Base-by-base conservation (phyloP, 2,888 invertebrate genomes). In the Galeopsomyia nigrocyanea region DNA sequence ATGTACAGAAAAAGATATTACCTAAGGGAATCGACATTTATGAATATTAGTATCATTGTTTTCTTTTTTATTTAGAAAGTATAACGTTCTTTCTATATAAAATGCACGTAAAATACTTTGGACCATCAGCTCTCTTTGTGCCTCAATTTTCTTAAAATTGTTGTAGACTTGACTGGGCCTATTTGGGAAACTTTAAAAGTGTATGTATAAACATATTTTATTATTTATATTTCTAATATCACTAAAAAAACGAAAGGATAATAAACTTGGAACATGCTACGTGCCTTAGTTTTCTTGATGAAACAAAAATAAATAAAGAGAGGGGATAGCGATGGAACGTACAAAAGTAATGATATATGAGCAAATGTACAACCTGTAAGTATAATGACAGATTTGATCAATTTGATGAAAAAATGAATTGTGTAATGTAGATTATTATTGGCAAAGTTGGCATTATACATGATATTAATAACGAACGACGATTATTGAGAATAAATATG, bases 1-100 rank as follows among this genome's bases (percentile, higher is more conserved):
- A 84, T 86, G 86, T 86, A 86, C 86, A 86, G 84, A 81, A 79
- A 73, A 63, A 82, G 78, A 82, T 85, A 84, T 82, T 83, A 82
- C 79, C 80, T 79, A 78, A 79, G 79, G 77, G 79, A 77, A 79
- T 80, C 75, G 74, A 79, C 78, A 78, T 80, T 80, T 79, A 82
- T 78, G 67, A 78, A 73, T 77, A 79, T 80, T 82, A 82, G 79
- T 55, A 51, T 80, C 80, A 78, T 80, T 82, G 82, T 80, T 68
- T 68, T 47, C 26, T 68, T 66, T 49, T 49, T 68, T 46, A 66
- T 60, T 66, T 69, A 73, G 53, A 31, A 31, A 46, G 69, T 66
- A 66, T 57, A 57, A 47, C 26, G 39, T 73, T 65, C 39, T 56
- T 60, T 46, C n/a, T 2, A 65, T 56, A 22, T 46, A 56, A 50